Conservation (phyloP, 2,888 invertebrate genomes). For the Chymomyza fuscimana region DNA sequence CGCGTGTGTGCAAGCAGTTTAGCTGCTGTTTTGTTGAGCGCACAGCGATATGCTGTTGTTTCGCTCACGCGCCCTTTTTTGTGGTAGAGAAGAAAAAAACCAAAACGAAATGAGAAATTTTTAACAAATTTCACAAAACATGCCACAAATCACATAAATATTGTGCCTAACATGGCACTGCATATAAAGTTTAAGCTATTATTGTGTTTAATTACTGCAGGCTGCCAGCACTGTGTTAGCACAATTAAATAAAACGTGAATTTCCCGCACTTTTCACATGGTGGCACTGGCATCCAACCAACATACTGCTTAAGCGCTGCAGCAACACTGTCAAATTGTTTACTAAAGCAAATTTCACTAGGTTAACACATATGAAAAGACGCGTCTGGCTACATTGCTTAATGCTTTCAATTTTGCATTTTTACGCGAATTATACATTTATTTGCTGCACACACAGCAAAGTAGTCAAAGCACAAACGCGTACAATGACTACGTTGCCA, state of each 20-base stretch:
- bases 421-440: background rate
- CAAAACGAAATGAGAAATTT: constrained; percentile 64
- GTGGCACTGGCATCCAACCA: constrained; percentile 21
- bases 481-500: background rate
- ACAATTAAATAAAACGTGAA: constrained; percentile 14
- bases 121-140: constrained; percentile 59
- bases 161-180: background rate
- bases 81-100: constrained; percentile 70
- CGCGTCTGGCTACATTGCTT: too few species aligned
- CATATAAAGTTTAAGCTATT: background rate
- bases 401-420: background rate
- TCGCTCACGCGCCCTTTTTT: constrained; percentile 67
- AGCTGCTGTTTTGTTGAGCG: constrained; percentile 34
- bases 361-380: background rate
- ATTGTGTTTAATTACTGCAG: constrained; percentile 15
- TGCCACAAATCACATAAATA: constrained; percentile 31
- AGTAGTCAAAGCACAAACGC: background rate
- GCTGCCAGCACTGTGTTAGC: constrained; percentile 27
- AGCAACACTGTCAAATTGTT: background rate
- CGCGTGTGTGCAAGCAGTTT: constrained; percentile 47
- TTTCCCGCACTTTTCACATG: constrained; percentile 64
- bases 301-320: too few species aligned
- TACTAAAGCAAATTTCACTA: background rate
- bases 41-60: constrained; percentile 40
- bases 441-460: background rate